Conservation (phyloP, 2,797 vertebrate genomes). For the Euthynnus affinis region DNA sequence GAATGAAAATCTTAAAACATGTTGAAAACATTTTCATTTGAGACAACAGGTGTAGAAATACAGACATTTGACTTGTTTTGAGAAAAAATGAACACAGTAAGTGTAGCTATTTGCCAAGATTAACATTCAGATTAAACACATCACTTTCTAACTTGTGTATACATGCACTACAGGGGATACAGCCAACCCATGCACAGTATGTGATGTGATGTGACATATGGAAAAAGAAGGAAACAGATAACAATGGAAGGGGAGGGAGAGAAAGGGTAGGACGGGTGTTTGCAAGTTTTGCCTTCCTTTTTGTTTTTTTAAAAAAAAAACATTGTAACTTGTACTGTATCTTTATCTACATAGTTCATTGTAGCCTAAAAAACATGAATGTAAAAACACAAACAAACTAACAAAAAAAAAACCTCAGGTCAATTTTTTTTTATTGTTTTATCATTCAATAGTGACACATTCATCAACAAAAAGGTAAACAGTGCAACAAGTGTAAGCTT, state of each 20-base stretch:
- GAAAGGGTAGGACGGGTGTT: background rate
- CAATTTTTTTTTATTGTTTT: conserved; percentile 16
- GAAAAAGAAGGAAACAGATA: background rate
- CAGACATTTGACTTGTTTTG: background rate
- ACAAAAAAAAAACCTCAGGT: background rate
- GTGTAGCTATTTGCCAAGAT: background rate
- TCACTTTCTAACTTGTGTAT: background rate
- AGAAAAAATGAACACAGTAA: too few relatives aligned
- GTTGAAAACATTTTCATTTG: background rate
- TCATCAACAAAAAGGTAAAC: background rate
- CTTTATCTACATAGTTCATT: background rate
- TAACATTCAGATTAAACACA: too few relatives aligned
- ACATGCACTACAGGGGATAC: background rate
- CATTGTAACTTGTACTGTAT: background rate
- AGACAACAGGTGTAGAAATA: background rate
- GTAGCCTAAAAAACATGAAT: background rate
- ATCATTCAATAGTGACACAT: conserved; percentile 15
- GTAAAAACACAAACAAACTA: background rate
- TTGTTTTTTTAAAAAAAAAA: background rate
- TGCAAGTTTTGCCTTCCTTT: background rate
- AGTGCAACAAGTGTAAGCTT: background rate
- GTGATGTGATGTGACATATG: background rate
- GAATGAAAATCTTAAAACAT: background rate
- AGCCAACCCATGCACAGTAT: background rate
- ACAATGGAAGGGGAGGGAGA: background rate